Conservation (phyloP, 2,888 invertebrate species). For the Zhuqinia jingwanae region DNA sequence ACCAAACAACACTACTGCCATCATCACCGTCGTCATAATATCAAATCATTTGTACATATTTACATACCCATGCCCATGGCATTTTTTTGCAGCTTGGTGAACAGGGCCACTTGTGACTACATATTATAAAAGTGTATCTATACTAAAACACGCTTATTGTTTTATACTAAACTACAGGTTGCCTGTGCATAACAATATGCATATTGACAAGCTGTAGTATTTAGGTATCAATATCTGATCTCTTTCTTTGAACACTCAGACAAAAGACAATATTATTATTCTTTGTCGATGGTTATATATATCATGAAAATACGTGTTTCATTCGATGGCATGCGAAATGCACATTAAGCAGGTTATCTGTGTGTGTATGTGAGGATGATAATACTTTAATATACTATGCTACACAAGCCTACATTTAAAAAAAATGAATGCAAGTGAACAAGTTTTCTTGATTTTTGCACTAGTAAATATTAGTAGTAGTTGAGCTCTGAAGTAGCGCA, state of each 20-base stretch:
- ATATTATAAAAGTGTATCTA: too few species aligned
- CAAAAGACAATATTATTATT: slow-evolving; percentile 43
- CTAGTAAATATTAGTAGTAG: neutral
- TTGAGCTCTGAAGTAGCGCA: neutral
- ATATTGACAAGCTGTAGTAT: too few species aligned
- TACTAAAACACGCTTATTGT: too few species aligned
- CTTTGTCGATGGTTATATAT: slow-evolving; percentile 46
- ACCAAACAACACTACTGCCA: neutral
- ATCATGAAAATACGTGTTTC: slow-evolving; percentile 22
- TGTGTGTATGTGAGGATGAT: too few species aligned
- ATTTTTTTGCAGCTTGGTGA: too few species aligned
- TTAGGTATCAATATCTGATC: slow-evolving; percentile 46
- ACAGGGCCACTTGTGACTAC: too few species aligned
- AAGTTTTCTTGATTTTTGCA: slow-evolving; percentile 18
- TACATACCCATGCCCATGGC: neutral
- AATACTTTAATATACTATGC: neutral
- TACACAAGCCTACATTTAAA: neutral
- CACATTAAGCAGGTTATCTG: slow-evolving; percentile 38
- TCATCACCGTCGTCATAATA: neutral
- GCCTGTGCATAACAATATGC: neutral
- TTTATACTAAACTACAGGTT: neutral
- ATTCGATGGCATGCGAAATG: slow-evolving; percentile 31
- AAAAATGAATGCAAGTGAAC: slow-evolving; percentile 1
- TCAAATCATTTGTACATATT: neutral
- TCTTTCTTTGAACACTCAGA: slow-evolving; percentile 1